Percentiles rank a stretch among this genome's conserved stretches.
Conservation (phyloP, 2,797 vertebrate species). For the Ceryle rudis region DNA sequence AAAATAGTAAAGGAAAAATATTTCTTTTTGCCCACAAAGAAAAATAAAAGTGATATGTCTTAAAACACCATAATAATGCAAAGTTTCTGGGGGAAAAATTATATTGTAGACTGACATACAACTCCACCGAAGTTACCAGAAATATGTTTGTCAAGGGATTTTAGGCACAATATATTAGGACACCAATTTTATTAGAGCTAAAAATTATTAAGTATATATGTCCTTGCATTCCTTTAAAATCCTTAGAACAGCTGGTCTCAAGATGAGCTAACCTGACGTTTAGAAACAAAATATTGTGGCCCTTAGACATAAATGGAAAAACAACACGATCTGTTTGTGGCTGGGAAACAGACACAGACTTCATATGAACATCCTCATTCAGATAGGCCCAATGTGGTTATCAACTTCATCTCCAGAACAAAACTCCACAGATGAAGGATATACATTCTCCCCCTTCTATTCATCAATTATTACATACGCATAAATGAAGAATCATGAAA, state of each 20-base stretch:
- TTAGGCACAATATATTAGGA: neutral
- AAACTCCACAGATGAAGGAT: neutral
- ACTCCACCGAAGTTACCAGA: neutral
- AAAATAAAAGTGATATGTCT: neutral
- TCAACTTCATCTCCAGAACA: neutral
- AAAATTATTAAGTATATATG: neutral
- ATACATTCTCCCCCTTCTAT: neutral
- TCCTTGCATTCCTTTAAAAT: slow-evolving; percentile 9
- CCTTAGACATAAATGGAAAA: slow-evolving; percentile 33
- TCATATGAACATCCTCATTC: neutral
- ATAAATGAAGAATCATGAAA: neutral
- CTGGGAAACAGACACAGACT: neutral
- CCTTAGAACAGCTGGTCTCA: slow-evolving; percentile 27
- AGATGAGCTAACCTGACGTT: slow-evolving; percentile 33
- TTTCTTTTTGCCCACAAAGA: neutral
- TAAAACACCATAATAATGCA: neutral
- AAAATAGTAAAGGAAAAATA: neutral
- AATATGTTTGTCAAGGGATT: neutral
- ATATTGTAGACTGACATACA: neutral
- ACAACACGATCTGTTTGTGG: neutral
- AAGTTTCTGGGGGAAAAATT: neutral
- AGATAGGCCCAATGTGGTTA: neutral
- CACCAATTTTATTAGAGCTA: neutral
- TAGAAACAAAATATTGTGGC: slow-evolving; percentile 57
- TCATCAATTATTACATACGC: neutral